phyloP scores from a whole-genome alignment of 2,113 vertebrate species.

The Etia nguti region DNA sequence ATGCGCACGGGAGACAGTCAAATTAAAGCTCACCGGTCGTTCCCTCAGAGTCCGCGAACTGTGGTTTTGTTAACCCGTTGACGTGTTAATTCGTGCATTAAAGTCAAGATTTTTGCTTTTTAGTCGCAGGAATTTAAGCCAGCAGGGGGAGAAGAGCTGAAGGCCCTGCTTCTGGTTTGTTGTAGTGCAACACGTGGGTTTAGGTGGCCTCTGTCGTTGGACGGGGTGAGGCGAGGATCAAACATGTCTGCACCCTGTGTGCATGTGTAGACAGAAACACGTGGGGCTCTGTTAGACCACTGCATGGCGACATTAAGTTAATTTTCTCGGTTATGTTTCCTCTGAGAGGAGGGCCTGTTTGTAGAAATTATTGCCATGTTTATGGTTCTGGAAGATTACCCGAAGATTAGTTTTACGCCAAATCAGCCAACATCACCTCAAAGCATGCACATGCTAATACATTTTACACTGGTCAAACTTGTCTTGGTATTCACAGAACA shows the following conservation, averaged over 20 bases:
- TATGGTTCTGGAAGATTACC: neutral
- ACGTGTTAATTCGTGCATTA: neutral
- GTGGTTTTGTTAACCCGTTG: neutral
- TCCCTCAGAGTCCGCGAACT: neutral
- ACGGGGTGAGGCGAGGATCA: conserved; percentile 35
- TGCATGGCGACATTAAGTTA: neutral
- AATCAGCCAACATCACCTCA: neutral
- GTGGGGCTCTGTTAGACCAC: conserved; percentile 26
- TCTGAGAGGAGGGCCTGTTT: neutral
- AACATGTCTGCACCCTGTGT: conserved; percentile 50
- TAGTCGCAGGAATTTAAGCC: neutral
- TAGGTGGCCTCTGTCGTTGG: neutral
- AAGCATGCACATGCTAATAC: neutral
- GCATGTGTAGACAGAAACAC: conserved; percentile 22
- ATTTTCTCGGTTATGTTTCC: neutral
- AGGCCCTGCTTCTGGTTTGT: conserved; percentile 18
- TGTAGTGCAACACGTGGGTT: conserved; percentile 58
- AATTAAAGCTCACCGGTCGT: neutral
- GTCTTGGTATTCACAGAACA: neutral
- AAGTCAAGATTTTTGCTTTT: neutral
- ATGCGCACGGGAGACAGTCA: conserved; percentile 11
- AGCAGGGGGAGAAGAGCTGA: neutral
- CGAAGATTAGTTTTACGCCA: neutral
- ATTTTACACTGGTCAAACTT: neutral
- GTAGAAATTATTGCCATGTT: neutral